Base-by-base conservation (phyloP, 2,888 invertebrate genomes). In the Cyrtodaria siliqua region DNA sequence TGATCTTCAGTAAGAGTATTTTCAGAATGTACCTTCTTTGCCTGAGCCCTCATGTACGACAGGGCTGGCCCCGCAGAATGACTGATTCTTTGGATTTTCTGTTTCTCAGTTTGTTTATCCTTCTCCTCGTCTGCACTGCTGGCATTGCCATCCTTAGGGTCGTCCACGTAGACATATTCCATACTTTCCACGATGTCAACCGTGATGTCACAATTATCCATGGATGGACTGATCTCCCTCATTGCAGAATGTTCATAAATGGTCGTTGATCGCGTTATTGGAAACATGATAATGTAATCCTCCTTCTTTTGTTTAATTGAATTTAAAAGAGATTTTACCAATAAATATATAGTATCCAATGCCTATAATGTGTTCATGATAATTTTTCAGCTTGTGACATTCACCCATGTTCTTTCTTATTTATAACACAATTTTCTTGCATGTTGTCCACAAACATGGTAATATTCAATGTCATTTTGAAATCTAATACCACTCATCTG, bases 81-180 rank as follows among this genome's bases (percentile, higher is more conserved):
- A 27, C 52, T 72, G 9, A 78, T 40, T 44, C 78, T 40, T 44
- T 71, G 67, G 9, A 53, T 47, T 20, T 27, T 61, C 0, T 20
- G 42, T 26, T 24, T 40, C 6, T 68, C 44, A 0, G 40, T 24
- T 18, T 57, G 42, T 38, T 66, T 73, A 8, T 64, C 50, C 3
- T 66, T 53, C 47, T 66, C 47, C 26, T 80, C 80, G 3, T 80
- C 77, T 12, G 80, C 80, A 52, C 80, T 80, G 55, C 76, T 77
- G 12, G 69, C 76, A 38, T 80, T 80, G 20, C 80, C 80, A 68
- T 80, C 80, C 63, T 80, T 80, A 0, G 80, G 80, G 47, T 80
- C 76, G 67, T 80, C 80, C 2, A 63, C 70, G 42, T 80, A 77
- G 20, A 71, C 66, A 47, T 80, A 80, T 50, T 80, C 80, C 27